These are phyloP conservation scores for Oscheius sp. DNA, from an alignment of 2,888 invertebrate species.

Conservation along the genomic window DNA sequence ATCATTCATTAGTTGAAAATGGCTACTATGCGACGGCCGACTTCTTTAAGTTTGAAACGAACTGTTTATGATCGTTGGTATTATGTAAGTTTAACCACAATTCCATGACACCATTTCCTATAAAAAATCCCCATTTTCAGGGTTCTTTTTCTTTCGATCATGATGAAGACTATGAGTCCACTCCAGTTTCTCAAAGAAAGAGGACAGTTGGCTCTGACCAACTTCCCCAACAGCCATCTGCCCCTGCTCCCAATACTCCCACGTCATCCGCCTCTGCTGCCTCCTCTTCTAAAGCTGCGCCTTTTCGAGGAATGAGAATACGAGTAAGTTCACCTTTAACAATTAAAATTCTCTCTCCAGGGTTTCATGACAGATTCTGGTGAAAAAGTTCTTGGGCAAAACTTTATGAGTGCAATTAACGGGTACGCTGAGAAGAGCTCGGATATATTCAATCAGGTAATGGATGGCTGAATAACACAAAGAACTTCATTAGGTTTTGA, in stretches of 20 bases:
- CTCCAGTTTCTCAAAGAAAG: slow-evolving; percentile 57
- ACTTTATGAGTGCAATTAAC: slow-evolving; percentile 68
- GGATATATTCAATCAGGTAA: slow-evolving; percentile 67
- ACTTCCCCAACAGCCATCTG: slow-evolving; percentile 38
- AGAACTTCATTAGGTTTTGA: slow-evolving; percentile 53
- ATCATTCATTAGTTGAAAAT: too few species aligned
- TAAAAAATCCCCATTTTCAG: slow-evolving; percentile 39
- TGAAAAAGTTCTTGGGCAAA: slow-evolving; percentile 68
- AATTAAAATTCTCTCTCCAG: slow-evolving; percentile 38
- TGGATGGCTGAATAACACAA: background rate
- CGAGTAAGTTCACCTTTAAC: slow-evolving; percentile 8
- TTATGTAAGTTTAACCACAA: background rate
- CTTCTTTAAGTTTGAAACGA: too few species aligned
- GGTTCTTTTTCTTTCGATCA: slow-evolving; percentile 68
- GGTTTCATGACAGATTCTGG: slow-evolving; percentile 65
- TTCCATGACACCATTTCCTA: background rate
- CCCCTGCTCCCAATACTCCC: slow-evolving; percentile 19
- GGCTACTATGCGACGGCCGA: too few species aligned
- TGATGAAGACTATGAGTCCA: slow-evolving; percentile 54
- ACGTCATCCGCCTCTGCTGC: slow-evolving; percentile 42
- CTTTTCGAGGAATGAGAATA: slow-evolving; percentile 53
- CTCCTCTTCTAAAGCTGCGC: slow-evolving; percentile 46
- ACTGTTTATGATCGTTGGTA: too few species aligned
- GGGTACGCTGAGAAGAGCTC: slow-evolving; percentile 73
- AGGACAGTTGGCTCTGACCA: slow-evolving; percentile 32